Base-by-base conservation (phyloP, 1,140 invertebrate species). In the Eurosta solidaginis region DNA sequence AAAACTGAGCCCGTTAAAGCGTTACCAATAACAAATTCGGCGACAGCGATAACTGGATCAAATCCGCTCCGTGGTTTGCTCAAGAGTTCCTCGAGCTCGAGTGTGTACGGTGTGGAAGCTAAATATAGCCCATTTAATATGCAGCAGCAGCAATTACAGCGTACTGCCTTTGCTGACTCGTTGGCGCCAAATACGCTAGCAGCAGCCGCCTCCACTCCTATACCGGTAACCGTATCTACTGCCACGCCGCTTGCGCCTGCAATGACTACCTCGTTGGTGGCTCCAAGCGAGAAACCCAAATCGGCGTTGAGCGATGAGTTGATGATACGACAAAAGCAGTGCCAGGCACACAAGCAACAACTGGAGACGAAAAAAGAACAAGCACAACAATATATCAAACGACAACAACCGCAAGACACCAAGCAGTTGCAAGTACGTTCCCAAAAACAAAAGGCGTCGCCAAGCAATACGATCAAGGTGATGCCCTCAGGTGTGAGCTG, bases 41-140 rank as follows among this genome's bases (percentile, higher is more conserved):
- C 59, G 47, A 79, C 49, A 47, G 22, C 78, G 25, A 17, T 9
- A 17, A 44, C 45, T 50, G 33, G 44, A 36, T 9, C 50, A 42
- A 77, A 74, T 63, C 76, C 79, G 33, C 36, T 75, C 2, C 33
- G 76, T n/a, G 78, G 78, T 45, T 77, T 77, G 22, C 68, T 79
- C 3, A 82, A 82, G 54, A 79, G 78, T 44, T 77, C 78, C 7
- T 82, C 81, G 44, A 82, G 81, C 78, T 81, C 81, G 63, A 77
- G 74, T 77, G 75, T 81, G 49, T 78, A 78, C 29, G 78, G 76
- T 7, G 52, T 33, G 29, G 7, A 36, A 40, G 22, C 63, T 76
- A 79, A 81, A 79, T 81, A 81, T 81, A 77, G 78, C 75, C 80
- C 80, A 20, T 79, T 79, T 29, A 42, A 77, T 52, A 76, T 77